Evolutionary conservation across 2,113 vertebrate species (phyloP).

Genomic region (Vicugna pacos): DNA sequence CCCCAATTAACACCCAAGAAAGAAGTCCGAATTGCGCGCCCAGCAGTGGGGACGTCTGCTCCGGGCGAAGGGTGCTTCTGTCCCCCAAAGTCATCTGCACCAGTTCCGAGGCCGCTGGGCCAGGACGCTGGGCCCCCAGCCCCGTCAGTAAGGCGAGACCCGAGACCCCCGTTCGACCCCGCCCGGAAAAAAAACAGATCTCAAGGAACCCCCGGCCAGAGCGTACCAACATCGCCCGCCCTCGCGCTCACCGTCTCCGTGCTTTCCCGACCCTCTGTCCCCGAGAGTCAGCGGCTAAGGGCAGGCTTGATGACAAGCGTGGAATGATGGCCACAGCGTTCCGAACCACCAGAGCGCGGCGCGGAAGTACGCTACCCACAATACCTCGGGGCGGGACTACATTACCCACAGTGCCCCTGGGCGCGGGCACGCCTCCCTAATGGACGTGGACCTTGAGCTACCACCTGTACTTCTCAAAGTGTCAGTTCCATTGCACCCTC

Average conservation of each 20-base stretch:
- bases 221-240: not conserved
- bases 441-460: too few species aligned
- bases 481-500: not conserved
- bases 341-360: rapidly evolving
- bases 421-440: not conserved
- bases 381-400: not conserved
- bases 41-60: not conserved
- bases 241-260: not conserved
- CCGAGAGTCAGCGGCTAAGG: rapidly evolving
- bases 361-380: not conserved
- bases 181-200: not conserved
- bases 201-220: not conserved
- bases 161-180: too few species aligned
- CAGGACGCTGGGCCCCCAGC: not conserved
- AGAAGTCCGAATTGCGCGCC: not conserved
- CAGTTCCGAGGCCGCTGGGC: not conserved
- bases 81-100: not conserved
- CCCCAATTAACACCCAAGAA: not conserved
- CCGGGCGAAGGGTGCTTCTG: not conserved
- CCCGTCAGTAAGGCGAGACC: not conserved
- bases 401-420: not conserved
- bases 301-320: not conserved
- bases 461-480: rapidly evolving
- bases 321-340: rapidly evolving
- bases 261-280: not conserved